Conservation (phyloP, 1,140 invertebrate species). For the Pygmarrhopalites habei region DNA sequence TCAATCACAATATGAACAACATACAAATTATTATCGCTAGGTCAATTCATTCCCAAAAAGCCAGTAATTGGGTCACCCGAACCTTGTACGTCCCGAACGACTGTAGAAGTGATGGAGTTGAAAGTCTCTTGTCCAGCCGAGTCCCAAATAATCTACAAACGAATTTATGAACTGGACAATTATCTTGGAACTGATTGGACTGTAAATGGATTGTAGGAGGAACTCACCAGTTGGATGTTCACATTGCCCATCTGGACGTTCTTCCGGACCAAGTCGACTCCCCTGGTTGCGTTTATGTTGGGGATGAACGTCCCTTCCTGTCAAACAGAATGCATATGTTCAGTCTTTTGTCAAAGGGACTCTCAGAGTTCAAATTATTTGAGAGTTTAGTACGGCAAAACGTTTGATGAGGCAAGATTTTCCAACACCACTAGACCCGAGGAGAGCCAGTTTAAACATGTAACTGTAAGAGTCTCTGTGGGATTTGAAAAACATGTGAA, state of each 20-base stretch:
- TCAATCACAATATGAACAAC: too few relatives aligned
- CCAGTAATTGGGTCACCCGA: too few relatives aligned
- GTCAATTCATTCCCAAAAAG: too few relatives aligned
- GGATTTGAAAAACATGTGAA: not conserved
- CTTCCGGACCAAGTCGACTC: constrained; percentile 30
- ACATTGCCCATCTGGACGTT: constrained; percentile 22
- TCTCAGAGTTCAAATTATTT: not conserved
- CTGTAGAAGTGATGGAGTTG: constrained; percentile 85
- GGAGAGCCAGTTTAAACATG: constrained; percentile 36
- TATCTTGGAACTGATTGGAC: not conserved
- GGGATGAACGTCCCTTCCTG: constrained; percentile 24
- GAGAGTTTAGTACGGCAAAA: constrained; percentile 24
- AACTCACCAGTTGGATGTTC: constrained; percentile 22
- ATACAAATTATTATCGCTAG: too few relatives aligned
- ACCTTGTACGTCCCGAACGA: constrained; percentile 80
- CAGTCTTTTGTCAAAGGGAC: not conserved
- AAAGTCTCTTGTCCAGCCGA: constrained; percentile 58
- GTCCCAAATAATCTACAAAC: not conserved
- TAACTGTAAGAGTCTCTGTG: constrained; percentile 11
- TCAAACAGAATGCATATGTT: not conserved
- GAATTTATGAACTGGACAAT: not conserved
- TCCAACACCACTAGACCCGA: constrained; percentile 34
- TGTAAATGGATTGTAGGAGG: not conserved
- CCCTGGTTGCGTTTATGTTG: constrained; percentile 24
- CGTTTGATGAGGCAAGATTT: constrained; percentile 33